These are phyloP conservation scores for Drosophila mojavensis DNA, from an alignment of 1,140 invertebrate species.

Conservation along the genomic window DNA sequence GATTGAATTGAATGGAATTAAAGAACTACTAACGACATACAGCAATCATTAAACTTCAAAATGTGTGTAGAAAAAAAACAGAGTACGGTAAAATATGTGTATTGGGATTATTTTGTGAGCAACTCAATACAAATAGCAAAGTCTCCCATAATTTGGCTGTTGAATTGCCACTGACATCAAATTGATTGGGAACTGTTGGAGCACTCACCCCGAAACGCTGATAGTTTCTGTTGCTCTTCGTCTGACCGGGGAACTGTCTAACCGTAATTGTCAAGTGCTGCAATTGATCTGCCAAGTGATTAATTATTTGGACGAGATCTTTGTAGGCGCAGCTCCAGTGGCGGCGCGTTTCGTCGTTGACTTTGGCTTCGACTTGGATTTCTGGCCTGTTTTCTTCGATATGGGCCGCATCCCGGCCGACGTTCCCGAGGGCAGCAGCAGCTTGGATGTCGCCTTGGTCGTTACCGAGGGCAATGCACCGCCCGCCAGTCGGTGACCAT, in stretches of 20 bases:
- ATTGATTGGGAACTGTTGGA: slow-evolving; percentile 8
- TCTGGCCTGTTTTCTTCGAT: not conserved
- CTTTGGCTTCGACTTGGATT: not conserved
- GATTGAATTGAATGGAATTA: too few species aligned
- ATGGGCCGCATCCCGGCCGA: not conserved
- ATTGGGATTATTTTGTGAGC: not conserved
- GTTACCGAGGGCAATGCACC: not conserved
- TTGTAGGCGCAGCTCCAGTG: not conserved
- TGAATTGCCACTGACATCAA: slow-evolving; percentile 13
- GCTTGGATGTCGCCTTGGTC: not conserved
- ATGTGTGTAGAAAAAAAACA: not conserved
- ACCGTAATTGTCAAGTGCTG: not conserved
- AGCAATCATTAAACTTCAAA: not conserved
- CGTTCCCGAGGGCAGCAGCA: not conserved
- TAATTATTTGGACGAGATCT: slow-evolving; percentile 14
- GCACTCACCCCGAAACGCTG: not conserved
- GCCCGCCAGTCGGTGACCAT: slow-evolving; percentile 2
- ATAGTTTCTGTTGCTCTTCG: not conserved
- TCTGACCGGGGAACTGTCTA: not conserved
- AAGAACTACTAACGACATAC: too few species aligned
- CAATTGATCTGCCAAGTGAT: not conserved
- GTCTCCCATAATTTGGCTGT: not conserved
- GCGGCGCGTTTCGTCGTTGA: slow-evolving; percentile 2
- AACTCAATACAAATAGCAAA: not conserved
- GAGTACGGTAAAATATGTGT: not conserved